Evolutionary conservation across 92 coral and sea anemone genomes (phyloP).

Genomic region (Palythoa grandis): DNA sequence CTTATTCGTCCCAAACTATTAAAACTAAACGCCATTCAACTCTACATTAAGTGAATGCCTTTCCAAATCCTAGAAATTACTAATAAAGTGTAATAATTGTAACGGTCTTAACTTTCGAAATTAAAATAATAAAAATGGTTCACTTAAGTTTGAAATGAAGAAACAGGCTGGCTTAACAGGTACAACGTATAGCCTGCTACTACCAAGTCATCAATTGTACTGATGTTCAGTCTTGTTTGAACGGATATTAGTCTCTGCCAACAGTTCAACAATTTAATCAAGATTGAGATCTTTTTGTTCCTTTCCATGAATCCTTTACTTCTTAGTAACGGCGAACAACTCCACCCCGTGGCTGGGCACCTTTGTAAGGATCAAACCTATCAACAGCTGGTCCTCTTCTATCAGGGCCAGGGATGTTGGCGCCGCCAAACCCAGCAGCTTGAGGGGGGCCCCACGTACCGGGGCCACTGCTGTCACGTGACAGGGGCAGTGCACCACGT

Average conservation of each 20-base stretch:
- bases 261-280: background rate
- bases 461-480: slow-evolving; percentile 68
- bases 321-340: slow-evolving; percentile 74
- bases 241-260: background rate
- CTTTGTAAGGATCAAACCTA: slow-evolving; percentile 89
- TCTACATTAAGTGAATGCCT: background rate
- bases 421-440: slow-evolving; percentile 60
- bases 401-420: slow-evolving; percentile 69
- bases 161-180: background rate
- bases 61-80: background rate
- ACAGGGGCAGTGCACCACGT: slow-evolving; percentile 62
- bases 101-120: background rate
- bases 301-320: background rate
- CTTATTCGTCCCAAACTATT: background rate
- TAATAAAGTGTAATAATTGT: background rate
- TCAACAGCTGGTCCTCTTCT: slow-evolving; percentile 82
- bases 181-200: background rate
- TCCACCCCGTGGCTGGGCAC: slow-evolving; percentile 69
- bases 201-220: background rate
- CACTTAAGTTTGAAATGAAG: background rate
- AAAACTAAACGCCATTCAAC: background rate
- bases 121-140: background rate
- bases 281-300: background rate
- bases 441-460: slow-evolving; percentile 74
- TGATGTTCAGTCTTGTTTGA: background rate